These are phyloP conservation scores for Anolis apletophallus DNA, from an alignment of 2,797 vertebrate genomes.

Conservation along the genomic window DNA sequence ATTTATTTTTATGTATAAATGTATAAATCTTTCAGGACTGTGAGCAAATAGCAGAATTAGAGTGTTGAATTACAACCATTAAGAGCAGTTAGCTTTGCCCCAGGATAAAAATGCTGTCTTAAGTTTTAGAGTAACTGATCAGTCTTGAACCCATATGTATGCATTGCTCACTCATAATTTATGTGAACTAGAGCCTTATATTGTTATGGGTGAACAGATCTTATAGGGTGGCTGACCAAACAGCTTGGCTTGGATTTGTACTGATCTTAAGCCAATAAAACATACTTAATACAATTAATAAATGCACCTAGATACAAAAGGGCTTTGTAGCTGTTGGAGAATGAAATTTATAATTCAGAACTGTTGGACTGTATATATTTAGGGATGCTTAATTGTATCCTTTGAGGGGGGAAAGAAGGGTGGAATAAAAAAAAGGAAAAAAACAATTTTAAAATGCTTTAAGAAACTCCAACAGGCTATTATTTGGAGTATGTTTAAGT, in stretches of 20 bases:
- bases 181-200: neutral
- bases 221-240: slow-evolving; percentile 51
- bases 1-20: neutral
- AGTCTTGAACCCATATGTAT: slow-evolving; percentile 13
- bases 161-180: neutral
- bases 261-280: slow-evolving; percentile 55
- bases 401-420: slow-evolving; percentile 2
- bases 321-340: slow-evolving; percentile 51
- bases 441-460: neutral
- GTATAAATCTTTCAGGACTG: neutral
- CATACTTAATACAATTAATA: slow-evolving; percentile 33
- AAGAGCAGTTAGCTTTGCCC: neutral
- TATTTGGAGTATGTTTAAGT: neutral
- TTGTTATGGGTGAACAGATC: slow-evolving; percentile 37
- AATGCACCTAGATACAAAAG: slow-evolving; percentile 42
- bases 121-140: slow-evolving; percentile 25
- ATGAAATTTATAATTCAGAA: slow-evolving; percentile 50
- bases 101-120: neutral
- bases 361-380: slow-evolving; percentile 43
- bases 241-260: slow-evolving; percentile 47
- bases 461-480: slow-evolving; percentile 19
- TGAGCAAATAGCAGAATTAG: neutral
- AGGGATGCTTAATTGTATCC: neutral
- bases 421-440: neutral
- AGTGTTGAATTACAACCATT: neutral